Base-by-base conservation (phyloP, 2,113 vertebrate species). In the Heterotilapia buettikoferi region DNA sequence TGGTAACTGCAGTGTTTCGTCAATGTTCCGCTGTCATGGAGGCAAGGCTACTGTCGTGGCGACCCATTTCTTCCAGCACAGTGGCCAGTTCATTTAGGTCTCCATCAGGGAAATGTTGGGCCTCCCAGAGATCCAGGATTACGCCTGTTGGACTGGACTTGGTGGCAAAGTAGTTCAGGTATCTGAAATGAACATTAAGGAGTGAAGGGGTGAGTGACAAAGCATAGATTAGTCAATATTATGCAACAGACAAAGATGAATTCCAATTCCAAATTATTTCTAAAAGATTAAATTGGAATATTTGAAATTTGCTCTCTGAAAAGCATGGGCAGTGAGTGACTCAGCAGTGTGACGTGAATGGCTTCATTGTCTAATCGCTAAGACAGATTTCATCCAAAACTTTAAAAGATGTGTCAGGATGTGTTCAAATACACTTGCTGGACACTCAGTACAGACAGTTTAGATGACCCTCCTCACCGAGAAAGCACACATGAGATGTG, bases 51-150 rank as follows among this genome's bases (percentile, higher is more conserved):
- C 91, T 61, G 90, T 99, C 98, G 0, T 98, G 97, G 92, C 98
- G 97, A 93, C 98, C 98, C 98, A 99, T 99, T 93, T 98, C 98
- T 93, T 99, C 98, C 80, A 99, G 93, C 89, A 98, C 98, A 0
- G 98, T 97, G 0, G 98, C 98, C 95, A 99, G 96, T 93, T 97
- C 95, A 89, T 97, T 98, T 86, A 99, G 96, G 94, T 98, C 98
- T 90, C 98, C 98, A 1, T 99, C 98, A 1, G 98, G 98, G 94
- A 98, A 99, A 94, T 99, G 98, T 94, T 98, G 98, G 52, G 97
- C 98, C 96, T 99, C 98, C 98, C 98, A 99, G 9, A 99, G 97
- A 94, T 99, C 98, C 95, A 99, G 95, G 93, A 99, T 98, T 38
- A 98, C 98, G 0, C 98, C 98, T 0, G 98, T 99, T 0, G 98